Evolutionary conservation across 1,140 invertebrate genomes (phyloP).

Genomic region (Zaprionus camerounensis): DNA sequence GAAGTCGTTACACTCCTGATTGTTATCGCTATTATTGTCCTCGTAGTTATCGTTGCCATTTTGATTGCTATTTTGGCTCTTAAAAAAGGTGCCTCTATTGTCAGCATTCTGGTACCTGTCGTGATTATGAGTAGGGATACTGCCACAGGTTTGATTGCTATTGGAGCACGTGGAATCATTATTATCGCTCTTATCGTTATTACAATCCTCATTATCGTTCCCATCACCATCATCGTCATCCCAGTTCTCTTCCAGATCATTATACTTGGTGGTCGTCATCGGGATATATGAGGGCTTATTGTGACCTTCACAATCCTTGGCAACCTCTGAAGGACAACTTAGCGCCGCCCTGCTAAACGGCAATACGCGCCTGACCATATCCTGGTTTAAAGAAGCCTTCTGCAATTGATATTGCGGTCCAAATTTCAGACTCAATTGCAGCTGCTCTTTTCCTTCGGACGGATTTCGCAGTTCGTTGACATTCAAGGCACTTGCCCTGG

Average conservation of each 20-base stretch:
- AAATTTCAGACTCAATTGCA: constrained; percentile 12
- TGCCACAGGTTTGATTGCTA: too few species aligned
- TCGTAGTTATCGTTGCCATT: neutral
- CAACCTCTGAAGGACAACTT: neutral
- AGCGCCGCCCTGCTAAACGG: neutral
- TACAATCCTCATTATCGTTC: neutral
- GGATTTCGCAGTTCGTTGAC: neutral
- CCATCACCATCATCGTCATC: neutral
- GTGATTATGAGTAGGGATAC: neutral
- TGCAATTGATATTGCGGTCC: neutral
- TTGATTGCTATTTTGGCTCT: neutral
- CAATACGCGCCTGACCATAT: neutral
- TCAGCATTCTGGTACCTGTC: neutral
- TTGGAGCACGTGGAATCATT: neutral
- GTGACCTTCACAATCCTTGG: neutral
- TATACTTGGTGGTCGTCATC: neutral
- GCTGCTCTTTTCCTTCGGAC: neutral
- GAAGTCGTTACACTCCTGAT: neutral
- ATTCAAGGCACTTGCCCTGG: neutral
- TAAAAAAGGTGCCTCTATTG: neutral
- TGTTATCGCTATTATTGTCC: neutral
- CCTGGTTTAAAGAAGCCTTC: neutral
- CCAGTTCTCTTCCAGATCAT: neutral
- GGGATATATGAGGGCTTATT: too few species aligned
- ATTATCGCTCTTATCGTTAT: neutral